Conservation (phyloP, 2,888 invertebrate genomes). For the Apamea monoglypha region DNA sequence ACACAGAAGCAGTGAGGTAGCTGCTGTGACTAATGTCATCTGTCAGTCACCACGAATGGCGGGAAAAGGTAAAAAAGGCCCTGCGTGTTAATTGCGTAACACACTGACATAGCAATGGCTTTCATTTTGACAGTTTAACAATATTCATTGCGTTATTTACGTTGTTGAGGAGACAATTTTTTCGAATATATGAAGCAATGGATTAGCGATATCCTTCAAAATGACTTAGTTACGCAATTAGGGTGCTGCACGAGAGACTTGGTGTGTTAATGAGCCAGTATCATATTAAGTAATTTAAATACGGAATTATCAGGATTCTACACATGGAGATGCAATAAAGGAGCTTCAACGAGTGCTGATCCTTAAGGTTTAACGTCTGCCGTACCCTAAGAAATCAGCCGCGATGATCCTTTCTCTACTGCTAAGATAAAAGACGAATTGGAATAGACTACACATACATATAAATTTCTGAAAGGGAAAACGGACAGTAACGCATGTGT, state of each 20-base stretch:
- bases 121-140: too few species aligned
- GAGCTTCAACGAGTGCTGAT: accelerated
- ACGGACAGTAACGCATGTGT: background rate
- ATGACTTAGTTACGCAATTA: too few species aligned
- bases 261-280: background rate
- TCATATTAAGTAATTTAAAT: background rate
- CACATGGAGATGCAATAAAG: background rate
- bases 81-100: background rate
- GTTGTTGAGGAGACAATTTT: too few species aligned
- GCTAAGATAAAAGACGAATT: background rate
- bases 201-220: too few species aligned
- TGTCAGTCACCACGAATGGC: background rate
- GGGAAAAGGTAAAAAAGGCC: too few species aligned
- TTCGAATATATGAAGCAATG: too few species aligned
- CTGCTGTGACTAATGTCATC: background rate
- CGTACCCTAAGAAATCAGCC: background rate
- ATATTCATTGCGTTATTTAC: too few species aligned
- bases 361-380: background rate
- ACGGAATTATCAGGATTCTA: too few species aligned
- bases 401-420: too few species aligned
- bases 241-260: background rate
- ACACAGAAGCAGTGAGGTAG: background rate
- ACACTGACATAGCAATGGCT: too few species aligned
- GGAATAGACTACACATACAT: too few species aligned
- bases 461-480: background rate